Evolutionary conservation across 1,140 invertebrate species (phyloP).

Genomic region (Homarus americanus): DNA sequence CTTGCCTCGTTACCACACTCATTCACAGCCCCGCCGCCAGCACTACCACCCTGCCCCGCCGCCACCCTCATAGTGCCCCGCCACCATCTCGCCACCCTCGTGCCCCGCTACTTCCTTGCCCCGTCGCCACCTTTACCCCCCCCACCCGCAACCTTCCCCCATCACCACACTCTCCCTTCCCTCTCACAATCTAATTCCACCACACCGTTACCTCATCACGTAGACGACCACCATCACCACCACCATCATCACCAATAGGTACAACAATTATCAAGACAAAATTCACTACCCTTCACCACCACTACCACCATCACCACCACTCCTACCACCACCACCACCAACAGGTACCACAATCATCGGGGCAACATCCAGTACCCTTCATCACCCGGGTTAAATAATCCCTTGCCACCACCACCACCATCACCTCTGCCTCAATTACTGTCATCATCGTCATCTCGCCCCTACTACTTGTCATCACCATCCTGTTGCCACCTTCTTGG

Average conservation of each 20-base stretch:
- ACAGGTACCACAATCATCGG: background rate
- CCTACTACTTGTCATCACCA: slow-evolving; percentile 17
- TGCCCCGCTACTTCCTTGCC: background rate
- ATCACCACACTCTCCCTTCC: background rate
- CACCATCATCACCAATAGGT: slow-evolving; percentile 1
- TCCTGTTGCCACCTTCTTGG: slow-evolving; percentile 20
- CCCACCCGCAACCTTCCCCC: background rate
- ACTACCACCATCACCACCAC: slow-evolving; percentile 12
- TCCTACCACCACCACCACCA: background rate
- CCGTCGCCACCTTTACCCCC: background rate
- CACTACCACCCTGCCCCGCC: background rate
- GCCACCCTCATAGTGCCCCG: background rate
- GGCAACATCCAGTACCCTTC: slow-evolving; percentile 4
- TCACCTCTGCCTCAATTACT: slow-evolving; percentile 16
- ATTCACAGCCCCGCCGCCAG: slow-evolving; percentile 43
- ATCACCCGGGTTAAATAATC: background rate
- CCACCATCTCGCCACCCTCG: background rate
- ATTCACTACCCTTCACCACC: slow-evolving; percentile 10
- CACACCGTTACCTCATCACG: too few species aligned
- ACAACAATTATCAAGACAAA: background rate
- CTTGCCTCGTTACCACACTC: slow-evolving; percentile 67
- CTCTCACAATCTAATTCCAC: too few species aligned
- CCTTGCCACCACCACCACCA: slow-evolving; percentile 1
- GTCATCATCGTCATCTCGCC: slow-evolving; percentile 16
- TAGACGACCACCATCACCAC: background rate